These are phyloP conservation scores for Drosophila gaucha DNA, from an alignment of 2,888 invertebrate genomes.

Conservation along the genomic window DNA sequence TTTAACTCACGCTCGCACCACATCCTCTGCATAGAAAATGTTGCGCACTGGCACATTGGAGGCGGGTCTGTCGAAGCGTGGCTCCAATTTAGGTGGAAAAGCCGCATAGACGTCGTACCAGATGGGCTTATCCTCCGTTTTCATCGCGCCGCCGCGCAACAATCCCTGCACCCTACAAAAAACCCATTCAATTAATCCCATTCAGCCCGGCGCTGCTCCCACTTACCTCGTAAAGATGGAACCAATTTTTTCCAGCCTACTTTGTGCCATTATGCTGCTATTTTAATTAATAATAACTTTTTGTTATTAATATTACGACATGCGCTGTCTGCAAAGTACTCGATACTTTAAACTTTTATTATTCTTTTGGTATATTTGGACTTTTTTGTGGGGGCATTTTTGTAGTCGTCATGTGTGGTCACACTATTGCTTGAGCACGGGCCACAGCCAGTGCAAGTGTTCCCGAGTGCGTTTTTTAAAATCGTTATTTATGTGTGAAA, in stretches of 20 bases:
- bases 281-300: constrained; percentile 41
- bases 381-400: neutral
- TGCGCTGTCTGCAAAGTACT: constrained; percentile 37
- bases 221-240: constrained; percentile 89
- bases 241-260: constrained; percentile 90
- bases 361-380: constrained; percentile 22
- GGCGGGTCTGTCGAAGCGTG: constrained; percentile 89
- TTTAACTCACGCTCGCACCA: constrained; percentile 90
- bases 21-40: constrained; percentile 94
- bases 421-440: constrained; percentile 43
- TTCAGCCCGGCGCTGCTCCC: accelerated
- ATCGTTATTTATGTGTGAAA: constrained; percentile 55
- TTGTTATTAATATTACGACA: constrained; percentile 72
- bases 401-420: constrained; percentile 11
- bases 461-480: constrained; percentile 47
- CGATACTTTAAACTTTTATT: constrained; percentile 31
- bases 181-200: neutral
- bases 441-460: constrained; percentile 41
- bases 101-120: constrained; percentile 97
- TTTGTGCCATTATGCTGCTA: constrained; percentile 87
- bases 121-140: constrained; percentile 92
- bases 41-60: constrained; percentile 87
- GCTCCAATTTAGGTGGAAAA: constrained; percentile 95
- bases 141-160: constrained; percentile 91
- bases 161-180: constrained; percentile 89